Evolutionary conservation across 1,140 invertebrate species (phyloP).

Genomic region (Camponotus vicinus): DNA sequence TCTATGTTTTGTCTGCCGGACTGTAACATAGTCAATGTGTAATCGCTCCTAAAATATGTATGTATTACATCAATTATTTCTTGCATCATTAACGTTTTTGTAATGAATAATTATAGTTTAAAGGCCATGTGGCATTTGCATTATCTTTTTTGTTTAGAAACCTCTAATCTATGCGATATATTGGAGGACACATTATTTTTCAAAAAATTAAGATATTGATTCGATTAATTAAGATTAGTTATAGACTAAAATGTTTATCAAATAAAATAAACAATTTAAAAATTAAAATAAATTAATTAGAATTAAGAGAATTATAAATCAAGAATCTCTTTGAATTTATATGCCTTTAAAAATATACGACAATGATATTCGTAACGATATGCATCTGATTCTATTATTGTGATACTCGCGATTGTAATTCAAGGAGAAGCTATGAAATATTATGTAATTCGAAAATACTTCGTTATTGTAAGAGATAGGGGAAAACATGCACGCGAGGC

Average conservation of each 20-base stretch:
- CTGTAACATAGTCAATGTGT: slow-evolving; percentile 84
- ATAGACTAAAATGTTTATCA: too few relatives aligned
- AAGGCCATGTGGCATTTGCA: neutral
- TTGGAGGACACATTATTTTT: neutral
- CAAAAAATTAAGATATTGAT: neutral
- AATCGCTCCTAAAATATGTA: neutral
- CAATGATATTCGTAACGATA: neutral
- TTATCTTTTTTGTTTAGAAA: too few relatives aligned
- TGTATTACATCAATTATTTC: neutral
- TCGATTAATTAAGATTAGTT: neutral
- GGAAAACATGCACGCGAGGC: slow-evolving; percentile 39
- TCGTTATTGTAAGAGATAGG: neutral
- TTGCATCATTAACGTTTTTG: neutral
- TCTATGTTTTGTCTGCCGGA: slow-evolving; percentile 93
- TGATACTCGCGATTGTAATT: neutral
- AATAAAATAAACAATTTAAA: neutral
- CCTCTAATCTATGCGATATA: neutral
- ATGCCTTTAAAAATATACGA: neutral
- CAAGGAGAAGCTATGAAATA: neutral
- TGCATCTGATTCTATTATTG: neutral
- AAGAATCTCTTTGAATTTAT: neutral
- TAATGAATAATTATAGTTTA: slow-evolving; percentile 12
- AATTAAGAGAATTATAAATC: neutral
- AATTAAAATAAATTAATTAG: neutral
- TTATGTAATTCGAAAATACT: slow-evolving; percentile 34